A percentile compares a stretch with the other conserved stretches of the same genome.
phyloP scores from a whole-genome alignment of 2,797 vertebrate genomes.

The Macropus fuliginosus region DNA sequence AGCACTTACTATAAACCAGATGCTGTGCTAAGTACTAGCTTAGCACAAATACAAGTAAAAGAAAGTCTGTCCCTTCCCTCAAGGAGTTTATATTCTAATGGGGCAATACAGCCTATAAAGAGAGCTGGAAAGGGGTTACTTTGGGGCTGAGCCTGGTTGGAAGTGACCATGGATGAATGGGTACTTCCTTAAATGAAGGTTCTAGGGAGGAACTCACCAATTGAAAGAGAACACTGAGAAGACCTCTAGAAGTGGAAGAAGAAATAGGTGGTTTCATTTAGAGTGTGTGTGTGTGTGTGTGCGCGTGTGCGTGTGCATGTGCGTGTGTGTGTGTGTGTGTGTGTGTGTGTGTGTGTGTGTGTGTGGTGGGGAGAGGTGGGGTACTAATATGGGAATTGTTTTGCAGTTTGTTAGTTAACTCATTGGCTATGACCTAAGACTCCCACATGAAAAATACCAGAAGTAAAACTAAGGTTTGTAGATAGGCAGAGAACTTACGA shows the following conservation, averaged over 20 bases:
- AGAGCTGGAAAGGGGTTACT: background rate
- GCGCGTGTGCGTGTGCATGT: no score
- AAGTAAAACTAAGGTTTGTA: background rate
- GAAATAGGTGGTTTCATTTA: background rate
- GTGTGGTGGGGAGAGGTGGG: background rate
- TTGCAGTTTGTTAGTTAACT: background rate
- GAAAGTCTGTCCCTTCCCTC: background rate
- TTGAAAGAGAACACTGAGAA: background rate
- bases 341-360: no score
- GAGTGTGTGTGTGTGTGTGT: no score
- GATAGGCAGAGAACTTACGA: background rate
- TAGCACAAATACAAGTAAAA: background rate
- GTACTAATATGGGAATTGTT: background rate
- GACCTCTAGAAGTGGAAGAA: background rate
- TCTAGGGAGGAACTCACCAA: background rate
- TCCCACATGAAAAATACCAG: background rate
- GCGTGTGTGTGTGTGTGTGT: no score
- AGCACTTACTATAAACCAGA: background rate
- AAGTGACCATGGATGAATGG: background rate
- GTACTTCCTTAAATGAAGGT: background rate
- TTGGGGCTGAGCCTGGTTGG: background rate
- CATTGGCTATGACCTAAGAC: background rate
- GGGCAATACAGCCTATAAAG: background rate
- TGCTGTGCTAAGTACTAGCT: background rate
- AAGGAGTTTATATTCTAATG: background rate